A percentile compares a stretch with the other conserved stretches of the same genome.
Evolutionary conservation across 2,113 vertebrate genomes (phyloP).

Genomic region (Pristiophorus japonicus): DNA sequence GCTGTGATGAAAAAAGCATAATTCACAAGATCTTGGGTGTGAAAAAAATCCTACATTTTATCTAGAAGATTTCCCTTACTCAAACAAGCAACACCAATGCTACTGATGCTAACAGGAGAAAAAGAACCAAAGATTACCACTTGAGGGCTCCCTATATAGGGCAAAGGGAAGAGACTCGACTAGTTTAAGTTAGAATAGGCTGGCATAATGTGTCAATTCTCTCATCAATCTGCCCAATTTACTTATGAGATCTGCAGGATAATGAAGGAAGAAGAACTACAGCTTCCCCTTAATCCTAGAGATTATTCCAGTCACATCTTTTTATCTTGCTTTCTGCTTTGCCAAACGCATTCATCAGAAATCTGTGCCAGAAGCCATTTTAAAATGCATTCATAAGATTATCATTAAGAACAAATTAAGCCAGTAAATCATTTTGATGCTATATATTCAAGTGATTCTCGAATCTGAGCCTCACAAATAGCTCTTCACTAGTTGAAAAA

Average conservation of each 20-base stretch:
- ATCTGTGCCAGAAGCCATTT: slow-evolving; percentile 28
- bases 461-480: slow-evolving; percentile 24
- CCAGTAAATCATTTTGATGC: slow-evolving; percentile 35
- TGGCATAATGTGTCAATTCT: background rate
- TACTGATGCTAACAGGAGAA: background rate
- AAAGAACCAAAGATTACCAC: background rate
- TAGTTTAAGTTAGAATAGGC: background rate
- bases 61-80: background rate
- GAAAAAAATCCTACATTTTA: background rate
- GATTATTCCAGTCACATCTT: slow-evolving; percentile 29
- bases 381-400: slow-evolving; percentile 35
- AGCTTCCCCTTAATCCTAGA: background rate
- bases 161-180: background rate
- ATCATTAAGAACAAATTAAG: slow-evolving; percentile 30
- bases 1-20: background rate
- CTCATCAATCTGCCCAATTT: background rate
- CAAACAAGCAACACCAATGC: background rate
- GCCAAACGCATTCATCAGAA: slow-evolving; percentile 21
- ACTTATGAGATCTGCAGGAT: background rate
- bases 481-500: background rate
- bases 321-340: slow-evolving; percentile 17
- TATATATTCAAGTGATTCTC: slow-evolving; percentile 10
- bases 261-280: slow-evolving; percentile 11
- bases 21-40: background rate
- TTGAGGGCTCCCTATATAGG: background rate